Conservation (phyloP, 2,113 vertebrate species). For the Saiga tatarica region DNA sequence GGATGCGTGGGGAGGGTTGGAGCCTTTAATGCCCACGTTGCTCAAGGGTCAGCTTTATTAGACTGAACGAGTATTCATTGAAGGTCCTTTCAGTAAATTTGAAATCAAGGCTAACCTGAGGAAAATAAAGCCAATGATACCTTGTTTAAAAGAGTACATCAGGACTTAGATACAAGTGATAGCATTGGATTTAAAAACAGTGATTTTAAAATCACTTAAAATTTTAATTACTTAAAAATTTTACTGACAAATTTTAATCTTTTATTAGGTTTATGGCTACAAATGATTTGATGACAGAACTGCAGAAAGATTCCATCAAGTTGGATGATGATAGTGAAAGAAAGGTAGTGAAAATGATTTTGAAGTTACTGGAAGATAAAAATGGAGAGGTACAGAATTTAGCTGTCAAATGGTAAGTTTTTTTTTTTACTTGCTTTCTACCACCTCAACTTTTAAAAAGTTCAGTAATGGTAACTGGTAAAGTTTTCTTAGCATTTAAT, state of each 20-base stretch:
- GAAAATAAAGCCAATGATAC: not conserved
- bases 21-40: not conserved
- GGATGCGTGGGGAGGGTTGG: not conserved
- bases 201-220: no score
- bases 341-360: constrained; percentile 99
- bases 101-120: not conserved
- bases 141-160: not conserved
- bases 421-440: not conserved
- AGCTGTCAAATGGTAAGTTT: constrained; percentile 96
- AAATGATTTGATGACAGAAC: constrained; percentile 98
- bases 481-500: not conserved
- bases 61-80: not conserved
- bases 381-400: constrained; percentile 99
- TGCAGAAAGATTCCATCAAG: constrained; percentile 99
- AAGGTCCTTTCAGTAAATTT: not conserved
- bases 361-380: constrained; percentile 98
- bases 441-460: not conserved
- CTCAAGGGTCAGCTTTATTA: not conserved
- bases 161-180: not conserved
- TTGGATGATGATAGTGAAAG: constrained; percentile 98
- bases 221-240: no score
- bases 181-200: not conserved
- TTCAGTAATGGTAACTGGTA: not conserved
- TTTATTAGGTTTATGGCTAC: constrained; percentile 97
- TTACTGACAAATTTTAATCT: constrained; percentile 30